These are phyloP conservation scores for Triops cancriformis DNA, from an alignment of 1,140 invertebrate species.

Conservation along the genomic window DNA sequence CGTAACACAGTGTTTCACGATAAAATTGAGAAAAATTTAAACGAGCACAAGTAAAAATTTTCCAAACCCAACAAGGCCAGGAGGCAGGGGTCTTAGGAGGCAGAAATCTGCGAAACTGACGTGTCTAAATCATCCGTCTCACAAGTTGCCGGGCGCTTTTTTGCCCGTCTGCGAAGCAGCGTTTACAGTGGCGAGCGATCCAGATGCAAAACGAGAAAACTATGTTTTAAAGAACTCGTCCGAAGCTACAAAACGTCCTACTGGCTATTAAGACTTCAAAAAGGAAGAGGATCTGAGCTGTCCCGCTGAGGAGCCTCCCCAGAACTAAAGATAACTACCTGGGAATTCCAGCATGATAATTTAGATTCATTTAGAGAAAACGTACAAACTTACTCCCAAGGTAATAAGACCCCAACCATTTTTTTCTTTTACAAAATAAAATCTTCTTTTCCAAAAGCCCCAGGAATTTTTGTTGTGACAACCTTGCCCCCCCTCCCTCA, in stretches of 20 bases:
- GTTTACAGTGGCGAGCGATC: neutral
- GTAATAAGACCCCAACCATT: neutral
- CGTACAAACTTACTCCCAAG: neutral
- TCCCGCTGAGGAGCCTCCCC: neutral
- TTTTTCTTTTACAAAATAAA: neutral
- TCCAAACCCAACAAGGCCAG: neutral
- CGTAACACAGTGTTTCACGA: no score
- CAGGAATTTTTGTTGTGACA: no score
- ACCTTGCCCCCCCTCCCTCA: no score
- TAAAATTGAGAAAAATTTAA: neutral
- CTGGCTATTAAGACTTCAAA: neutral
- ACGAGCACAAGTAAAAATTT: neutral
- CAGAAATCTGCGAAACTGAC: neutral
- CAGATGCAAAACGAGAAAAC: neutral
- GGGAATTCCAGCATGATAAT: constrained; percentile 9
- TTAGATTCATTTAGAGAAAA: neutral
- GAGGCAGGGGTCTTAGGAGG: neutral
- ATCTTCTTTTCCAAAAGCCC: no score
- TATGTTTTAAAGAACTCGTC: no score
- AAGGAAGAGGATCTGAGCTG: neutral
- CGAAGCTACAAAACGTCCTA: neutral
- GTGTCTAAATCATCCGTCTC: neutral
- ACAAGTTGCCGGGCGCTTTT: neutral
- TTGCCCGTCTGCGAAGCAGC: neutral
- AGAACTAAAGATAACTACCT: constrained; percentile 10